phyloP scores from a whole-genome alignment of 2,888 invertebrate species.

The Priocnemis perturbator region DNA sequence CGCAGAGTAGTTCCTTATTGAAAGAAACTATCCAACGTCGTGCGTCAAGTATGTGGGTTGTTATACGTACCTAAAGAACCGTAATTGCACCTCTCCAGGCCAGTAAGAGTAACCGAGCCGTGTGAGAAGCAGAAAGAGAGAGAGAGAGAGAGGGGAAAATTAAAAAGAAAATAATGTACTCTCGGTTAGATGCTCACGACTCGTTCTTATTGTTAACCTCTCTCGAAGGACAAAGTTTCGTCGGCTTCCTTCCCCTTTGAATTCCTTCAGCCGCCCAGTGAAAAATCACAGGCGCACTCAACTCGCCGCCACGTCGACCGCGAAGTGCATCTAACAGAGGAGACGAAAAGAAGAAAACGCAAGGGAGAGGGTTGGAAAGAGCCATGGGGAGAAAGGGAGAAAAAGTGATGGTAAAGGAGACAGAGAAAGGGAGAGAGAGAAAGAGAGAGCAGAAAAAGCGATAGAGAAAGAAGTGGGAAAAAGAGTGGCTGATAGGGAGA shows the following conservation, averaged over 20 bases:
- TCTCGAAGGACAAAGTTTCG: slow-evolving; percentile 28
- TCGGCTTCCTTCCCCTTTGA: slow-evolving; percentile 14
- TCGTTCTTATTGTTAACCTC: slow-evolving; percentile 13
- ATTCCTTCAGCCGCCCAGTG: slow-evolving; percentile 14
- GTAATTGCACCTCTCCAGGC: slow-evolving; percentile 27
- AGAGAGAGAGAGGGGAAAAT: not conserved
- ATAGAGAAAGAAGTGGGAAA: not conserved
- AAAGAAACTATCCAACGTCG: not conserved
- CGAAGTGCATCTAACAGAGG: not conserved
- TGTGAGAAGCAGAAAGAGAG: not conserved
- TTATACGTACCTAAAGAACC: slow-evolving; percentile 17
- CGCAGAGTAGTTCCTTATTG: not conserved
- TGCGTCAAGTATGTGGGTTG: slow-evolving; percentile 7
- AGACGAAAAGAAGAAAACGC: not conserved
- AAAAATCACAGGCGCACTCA: slow-evolving; percentile 16
- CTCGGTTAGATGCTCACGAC: slow-evolving; percentile 22
- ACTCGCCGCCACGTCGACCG: not conserved
- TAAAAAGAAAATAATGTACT: slow-evolving; percentile 15
- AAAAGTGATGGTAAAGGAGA: too few species aligned
- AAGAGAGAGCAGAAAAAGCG: too few species aligned
- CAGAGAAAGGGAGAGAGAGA: too few species aligned
- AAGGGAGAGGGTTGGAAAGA: too few species aligned
- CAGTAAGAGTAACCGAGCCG: slow-evolving; percentile 3
- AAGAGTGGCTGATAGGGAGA: too few species aligned
- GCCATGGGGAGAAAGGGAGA: too few species aligned